phyloP scores from a whole-genome alignment of 2,888 invertebrate species.

The Byasa hedistus region DNA sequence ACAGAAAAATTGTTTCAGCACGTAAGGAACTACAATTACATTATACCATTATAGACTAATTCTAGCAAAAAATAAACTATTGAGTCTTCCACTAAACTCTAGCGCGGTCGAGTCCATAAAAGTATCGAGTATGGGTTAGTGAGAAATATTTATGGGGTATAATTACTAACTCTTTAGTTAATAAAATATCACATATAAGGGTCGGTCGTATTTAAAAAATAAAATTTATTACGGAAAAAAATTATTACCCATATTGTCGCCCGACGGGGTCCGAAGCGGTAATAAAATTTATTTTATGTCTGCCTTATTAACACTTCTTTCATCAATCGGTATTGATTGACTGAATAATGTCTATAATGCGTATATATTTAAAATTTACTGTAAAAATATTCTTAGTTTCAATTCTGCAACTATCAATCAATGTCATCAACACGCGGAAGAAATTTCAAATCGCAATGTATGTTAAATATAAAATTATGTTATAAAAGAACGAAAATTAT shows the following conservation, averaged over 20 bases:
- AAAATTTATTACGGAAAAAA: slow-evolving; percentile 56
- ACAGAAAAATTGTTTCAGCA: background rate
- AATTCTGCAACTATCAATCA: no score
- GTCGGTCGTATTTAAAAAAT: slow-evolving; percentile 54
- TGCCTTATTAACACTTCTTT: slow-evolving; percentile 16
- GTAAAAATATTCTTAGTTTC: no score
- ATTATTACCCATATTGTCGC: slow-evolving; percentile 68
- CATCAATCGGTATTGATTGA: background rate
- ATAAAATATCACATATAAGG: slow-evolving; percentile 70
- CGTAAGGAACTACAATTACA: no score
- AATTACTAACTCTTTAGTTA: slow-evolving; percentile 79
- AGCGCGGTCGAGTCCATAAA: slow-evolving; percentile 73
- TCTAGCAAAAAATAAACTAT: background rate
- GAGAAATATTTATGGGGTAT: slow-evolving; percentile 79
- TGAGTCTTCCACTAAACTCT: slow-evolving; percentile 52
- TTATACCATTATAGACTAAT: no score
- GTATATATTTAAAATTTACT: no score
- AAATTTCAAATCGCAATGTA: no score
- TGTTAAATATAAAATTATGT: no score
- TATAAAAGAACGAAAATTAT: no score
- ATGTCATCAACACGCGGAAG: no score
- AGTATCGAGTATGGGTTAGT: slow-evolving; percentile 76
- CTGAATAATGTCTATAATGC: background rate
- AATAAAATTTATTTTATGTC: slow-evolving; percentile 36
- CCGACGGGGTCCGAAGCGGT: slow-evolving; percentile 49